Conservation (phyloP, 2,888 invertebrate genomes). For the Sinhomidia bicolor region DNA sequence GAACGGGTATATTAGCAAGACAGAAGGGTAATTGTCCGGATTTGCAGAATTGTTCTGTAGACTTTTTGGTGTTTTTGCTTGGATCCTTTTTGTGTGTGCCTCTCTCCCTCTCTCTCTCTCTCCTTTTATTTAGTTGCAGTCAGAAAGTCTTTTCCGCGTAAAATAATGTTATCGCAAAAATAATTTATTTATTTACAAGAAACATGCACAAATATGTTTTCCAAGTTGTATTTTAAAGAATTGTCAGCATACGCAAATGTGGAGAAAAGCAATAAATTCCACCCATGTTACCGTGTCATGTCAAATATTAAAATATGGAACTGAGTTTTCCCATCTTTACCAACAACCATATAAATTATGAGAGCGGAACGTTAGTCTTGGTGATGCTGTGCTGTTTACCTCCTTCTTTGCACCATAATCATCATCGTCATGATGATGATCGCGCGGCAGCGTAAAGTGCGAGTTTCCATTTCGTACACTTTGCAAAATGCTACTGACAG, state of each 20-base stretch:
- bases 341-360: constrained; percentile 1
- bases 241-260: background rate
- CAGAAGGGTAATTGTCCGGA: constrained; percentile 22
- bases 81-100: background rate
- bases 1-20: constrained; percentile 23
- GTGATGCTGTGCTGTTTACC: background rate
- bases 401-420: background rate
- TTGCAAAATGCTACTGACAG: constrained; percentile 1
- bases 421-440: too few species aligned
- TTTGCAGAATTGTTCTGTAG: constrained; percentile 10
- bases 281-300: background rate
- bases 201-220: too few species aligned
- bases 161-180: too few species aligned
- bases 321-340: background rate
- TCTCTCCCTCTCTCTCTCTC: too few species aligned
- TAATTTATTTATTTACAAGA: too few species aligned
- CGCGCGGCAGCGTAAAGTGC: too few species aligned
- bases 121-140: background rate
- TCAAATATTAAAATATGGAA: constrained; percentile 32
- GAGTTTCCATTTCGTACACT: too few species aligned
- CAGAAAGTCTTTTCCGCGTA: too few species aligned
- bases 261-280: background rate
- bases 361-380: background rate
- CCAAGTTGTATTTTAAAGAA: background rate
- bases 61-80: background rate